phyloP scores from a whole-genome alignment of 1,140 invertebrate genomes.

The Hyposmocoma kahamanoa region DNA sequence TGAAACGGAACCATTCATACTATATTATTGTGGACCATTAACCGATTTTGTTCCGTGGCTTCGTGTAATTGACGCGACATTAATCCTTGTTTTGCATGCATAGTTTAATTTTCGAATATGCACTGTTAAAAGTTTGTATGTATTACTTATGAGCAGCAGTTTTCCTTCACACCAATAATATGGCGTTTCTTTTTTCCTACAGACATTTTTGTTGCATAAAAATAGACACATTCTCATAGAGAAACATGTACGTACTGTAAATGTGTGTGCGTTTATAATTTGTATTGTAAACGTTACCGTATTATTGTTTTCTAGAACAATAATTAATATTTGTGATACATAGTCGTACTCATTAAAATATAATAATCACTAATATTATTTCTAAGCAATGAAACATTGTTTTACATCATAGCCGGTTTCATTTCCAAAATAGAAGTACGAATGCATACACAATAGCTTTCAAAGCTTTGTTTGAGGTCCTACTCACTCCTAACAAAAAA shows the following conservation, averaged over 20 bases:
- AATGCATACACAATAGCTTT: no score
- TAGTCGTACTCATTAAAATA: no score
- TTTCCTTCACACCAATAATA: not conserved
- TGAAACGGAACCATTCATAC: slow-evolving; percentile 4
- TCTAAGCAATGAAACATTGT: no score
- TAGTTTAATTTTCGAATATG: slow-evolving; percentile 13
- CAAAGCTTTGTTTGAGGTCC: not conserved
- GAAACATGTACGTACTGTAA: not conserved
- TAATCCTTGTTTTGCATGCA: slow-evolving; percentile 22
- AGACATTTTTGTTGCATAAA: not conserved
- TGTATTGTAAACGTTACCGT: no score
- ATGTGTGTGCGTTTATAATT: not conserved
- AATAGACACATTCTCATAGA: not conserved
- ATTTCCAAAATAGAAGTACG: no score
- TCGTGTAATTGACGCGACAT: slow-evolving; percentile 25
- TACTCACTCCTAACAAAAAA: not conserved
- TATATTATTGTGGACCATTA: slow-evolving; percentile 16
- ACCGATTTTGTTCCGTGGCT: slow-evolving; percentile 19
- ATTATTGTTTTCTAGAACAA: no score
- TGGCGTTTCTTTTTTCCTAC: not conserved
- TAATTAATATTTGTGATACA: no score
- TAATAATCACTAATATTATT: no score
- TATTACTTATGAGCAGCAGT: not conserved
- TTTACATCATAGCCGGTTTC: no score
- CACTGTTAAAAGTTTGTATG: not conserved